Evolutionary conservation across 2,113 vertebrate species (phyloP).

Genomic region (Galbula dea): DNA sequence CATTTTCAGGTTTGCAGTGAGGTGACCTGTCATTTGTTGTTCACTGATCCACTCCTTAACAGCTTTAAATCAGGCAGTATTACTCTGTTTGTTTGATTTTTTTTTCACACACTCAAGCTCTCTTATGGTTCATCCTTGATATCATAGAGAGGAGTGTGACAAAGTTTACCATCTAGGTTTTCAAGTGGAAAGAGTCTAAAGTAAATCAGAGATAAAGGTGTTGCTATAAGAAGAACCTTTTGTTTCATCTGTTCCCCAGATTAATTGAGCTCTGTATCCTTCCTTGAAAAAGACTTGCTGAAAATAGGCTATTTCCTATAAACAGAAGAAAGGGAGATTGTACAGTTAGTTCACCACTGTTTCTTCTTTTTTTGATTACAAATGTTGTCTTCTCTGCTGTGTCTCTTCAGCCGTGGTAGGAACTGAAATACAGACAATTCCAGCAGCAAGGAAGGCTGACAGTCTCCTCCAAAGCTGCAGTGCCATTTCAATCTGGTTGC

Average conservation of each 20-base stretch:
- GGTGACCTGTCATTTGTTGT: neutral
- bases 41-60: neutral
- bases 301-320: neutral
- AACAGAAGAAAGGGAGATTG: neutral
- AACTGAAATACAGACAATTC: neutral
- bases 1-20: neutral
- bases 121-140: neutral
- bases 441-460: neutral
- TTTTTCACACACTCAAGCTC: neutral
- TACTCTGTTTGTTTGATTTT: neutral
- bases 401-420: neutral
- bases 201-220: neutral
- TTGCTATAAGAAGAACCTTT: neutral
- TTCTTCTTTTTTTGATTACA: neutral
- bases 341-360: neutral
- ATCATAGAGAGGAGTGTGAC: neutral
- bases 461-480: neutral
- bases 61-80: neutral
- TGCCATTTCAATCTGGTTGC: conserved; percentile 1
- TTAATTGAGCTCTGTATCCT: neutral
- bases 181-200: neutral
- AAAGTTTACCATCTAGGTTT: neutral
- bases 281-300: neutral
- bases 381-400: neutral
- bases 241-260: neutral